Base-by-base conservation (phyloP, 2,888 invertebrate genomes). In the Leptopilina drosophilae region DNA sequence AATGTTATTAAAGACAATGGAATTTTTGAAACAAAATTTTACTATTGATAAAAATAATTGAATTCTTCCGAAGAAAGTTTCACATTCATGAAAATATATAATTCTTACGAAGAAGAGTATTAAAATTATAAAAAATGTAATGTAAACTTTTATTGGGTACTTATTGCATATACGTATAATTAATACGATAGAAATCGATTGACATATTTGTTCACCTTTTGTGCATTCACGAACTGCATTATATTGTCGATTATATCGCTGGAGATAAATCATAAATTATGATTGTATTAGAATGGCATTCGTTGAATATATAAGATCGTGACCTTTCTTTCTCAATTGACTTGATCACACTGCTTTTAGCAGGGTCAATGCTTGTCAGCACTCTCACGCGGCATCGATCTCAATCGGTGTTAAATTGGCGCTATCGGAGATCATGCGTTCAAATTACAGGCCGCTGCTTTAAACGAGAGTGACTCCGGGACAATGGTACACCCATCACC, bases 401-500 rank as follows among this genome's bases (percentile, higher is more conserved):
- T 77, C 77, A 67, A 67, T 77, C 77, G 59, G 66, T 40, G 77
- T 33, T 77, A 49, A 77, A 77, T 77, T 66, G 65, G 77, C 42
- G 26, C 53, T 77, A 77, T 77, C 77, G 49, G 53, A 26, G 53
- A 77, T 65, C 53, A 53, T 66, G 59, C 67, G 40, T 66, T 56
- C 14, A 67, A 77, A 67, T 77, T 77, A 77, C 20, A 77, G 77
- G 67, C 77, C 77, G 66, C 66, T 33, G 40, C 14, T 66, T 49
- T 66, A 56, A 33, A 73, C 59, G 42, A 33, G 59, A 67, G 59
- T 77, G 77, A 77, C 77, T 77, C 33, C 77, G 56, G 67, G 40
- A 77, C 77, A 67, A 77, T 77, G 26, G 66, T 66, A 49, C 49
- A 67, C 77, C 56, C 67, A 77, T 77, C 77, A 77, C 67, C 77